A percentile compares a stretch with the other conserved stretches of the same genome.
Conservation (phyloP, 2,888 invertebrate genomes). For the Agelastica alni region DNA sequence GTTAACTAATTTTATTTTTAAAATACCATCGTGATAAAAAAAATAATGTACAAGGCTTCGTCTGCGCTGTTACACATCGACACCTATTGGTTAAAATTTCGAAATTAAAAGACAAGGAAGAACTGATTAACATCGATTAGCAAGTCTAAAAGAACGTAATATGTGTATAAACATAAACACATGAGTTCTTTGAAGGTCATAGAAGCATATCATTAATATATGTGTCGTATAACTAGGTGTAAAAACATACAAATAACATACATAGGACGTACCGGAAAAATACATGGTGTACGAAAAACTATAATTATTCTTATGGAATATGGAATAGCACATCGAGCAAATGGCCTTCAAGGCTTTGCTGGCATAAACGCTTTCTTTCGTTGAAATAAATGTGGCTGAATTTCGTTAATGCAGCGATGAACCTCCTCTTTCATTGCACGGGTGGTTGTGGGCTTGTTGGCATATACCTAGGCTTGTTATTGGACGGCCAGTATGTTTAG, state of each 20-base stretch:
- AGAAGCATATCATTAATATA: conserved; percentile 20
- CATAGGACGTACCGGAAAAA: no score
- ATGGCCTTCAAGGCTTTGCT: no score
- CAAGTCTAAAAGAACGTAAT: conserved; percentile 24
- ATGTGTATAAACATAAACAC: conserved; percentile 26
- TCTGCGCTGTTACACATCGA: not conserved
- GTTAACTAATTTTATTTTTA: not conserved
- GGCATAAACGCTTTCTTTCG: no score
- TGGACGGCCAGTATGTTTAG: no score
- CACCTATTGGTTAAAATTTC: conserved; percentile 7
- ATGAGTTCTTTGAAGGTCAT: conserved; percentile 28
- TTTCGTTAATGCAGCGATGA: no score
- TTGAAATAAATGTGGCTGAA: no score
- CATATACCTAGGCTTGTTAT: no score
- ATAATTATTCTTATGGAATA: not conserved
- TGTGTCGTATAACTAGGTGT: conserved; percentile 24
- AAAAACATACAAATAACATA: no score
- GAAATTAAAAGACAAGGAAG: conserved; percentile 28
- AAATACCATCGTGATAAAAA: not conserved
- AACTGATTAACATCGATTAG: conserved; percentile 29
- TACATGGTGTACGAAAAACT: not conserved
- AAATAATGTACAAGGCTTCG: conserved; percentile 1
- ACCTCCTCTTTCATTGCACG: no score
- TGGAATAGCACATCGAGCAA: no score
- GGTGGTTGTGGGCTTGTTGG: no score